These are phyloP conservation scores for Agrochola macilenta DNA, from an alignment of 2,888 invertebrate genomes.

Conservation along the genomic window DNA sequence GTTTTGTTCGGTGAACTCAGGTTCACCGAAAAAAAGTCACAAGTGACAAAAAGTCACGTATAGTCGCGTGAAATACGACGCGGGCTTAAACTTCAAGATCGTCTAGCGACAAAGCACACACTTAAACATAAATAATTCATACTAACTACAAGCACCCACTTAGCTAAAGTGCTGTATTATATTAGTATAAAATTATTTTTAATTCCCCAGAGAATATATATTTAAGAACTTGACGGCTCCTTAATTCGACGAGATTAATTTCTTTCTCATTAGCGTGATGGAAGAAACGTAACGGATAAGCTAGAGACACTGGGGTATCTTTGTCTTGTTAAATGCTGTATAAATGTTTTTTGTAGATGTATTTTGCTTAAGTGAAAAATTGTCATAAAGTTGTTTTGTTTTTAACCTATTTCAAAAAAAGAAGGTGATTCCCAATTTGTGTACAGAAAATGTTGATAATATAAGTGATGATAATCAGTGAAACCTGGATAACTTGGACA, in stretches of 20 bases:
- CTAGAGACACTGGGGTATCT: conserved; percentile 7
- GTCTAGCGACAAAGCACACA: conserved; percentile 6
- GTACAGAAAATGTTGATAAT: too few relatives aligned
- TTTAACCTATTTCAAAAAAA: too few relatives aligned
- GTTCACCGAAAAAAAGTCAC: too few relatives aligned
- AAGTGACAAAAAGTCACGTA: too few relatives aligned
- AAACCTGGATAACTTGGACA: too few relatives aligned
- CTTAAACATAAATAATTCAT: conserved; percentile 30
- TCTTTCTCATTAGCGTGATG: conserved; percentile 53
- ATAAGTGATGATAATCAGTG: too few relatives aligned
- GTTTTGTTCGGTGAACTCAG: too few relatives aligned
- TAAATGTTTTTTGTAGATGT: not conserved
- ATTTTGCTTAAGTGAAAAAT: conserved; percentile 1
- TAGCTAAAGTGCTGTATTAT: conserved; percentile 55
- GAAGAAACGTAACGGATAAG: conserved; percentile 31
- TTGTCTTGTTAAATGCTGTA: conserved; percentile 17
- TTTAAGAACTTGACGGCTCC: conserved; percentile 31
- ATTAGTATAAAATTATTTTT: conserved; percentile 50
- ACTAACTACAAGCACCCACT: conserved; percentile 23
- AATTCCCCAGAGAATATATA: conserved; percentile 53
- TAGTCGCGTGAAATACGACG: too few relatives aligned
- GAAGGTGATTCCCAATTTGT: too few relatives aligned
- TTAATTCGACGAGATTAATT: conserved; percentile 57
- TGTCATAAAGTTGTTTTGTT: not conserved
- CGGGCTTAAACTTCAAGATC: not conserved